Evolutionary conservation across 2,113 vertebrate genomes (phyloP).

Genomic region (Onychorhynchus coronatus): DNA sequence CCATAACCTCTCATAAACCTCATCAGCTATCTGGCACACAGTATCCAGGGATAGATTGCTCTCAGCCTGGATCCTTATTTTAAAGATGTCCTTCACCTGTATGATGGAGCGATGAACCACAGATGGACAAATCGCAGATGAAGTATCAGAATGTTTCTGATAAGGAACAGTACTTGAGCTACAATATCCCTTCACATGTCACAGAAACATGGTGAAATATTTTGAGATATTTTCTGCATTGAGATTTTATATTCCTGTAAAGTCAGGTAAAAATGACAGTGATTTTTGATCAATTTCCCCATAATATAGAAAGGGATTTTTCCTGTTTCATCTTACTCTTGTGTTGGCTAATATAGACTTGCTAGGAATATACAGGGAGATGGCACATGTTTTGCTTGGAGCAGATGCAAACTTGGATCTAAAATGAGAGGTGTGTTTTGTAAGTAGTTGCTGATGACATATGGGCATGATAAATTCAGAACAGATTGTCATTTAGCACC

Average conservation of each 20-base stretch:
- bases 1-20: neutral
- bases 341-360: neutral
- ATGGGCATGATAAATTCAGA: conserved; percentile 57
- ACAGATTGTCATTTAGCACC: conserved; percentile 49
- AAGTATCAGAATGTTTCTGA: neutral
- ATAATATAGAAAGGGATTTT: neutral
- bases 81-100: neutral
- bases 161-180: neutral
- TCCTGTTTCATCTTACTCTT: neutral
- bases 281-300: neutral
- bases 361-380: neutral
- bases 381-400: conserved; percentile 35
- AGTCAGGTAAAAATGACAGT: neutral
- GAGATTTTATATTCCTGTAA: neutral
- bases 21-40: neutral
- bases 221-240: neutral
- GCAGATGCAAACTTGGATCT: conserved; percentile 57
- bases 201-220: neutral
- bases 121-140: neutral
- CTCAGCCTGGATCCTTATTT: neutral
- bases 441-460: conserved; percentile 53
- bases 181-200: neutral
- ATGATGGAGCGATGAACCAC: neutral
- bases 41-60: neutral
- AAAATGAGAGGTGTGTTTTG: conserved; percentile 51